phyloP scores from a whole-genome alignment of 2,113 vertebrate species.

The Antechinus flavipes region DNA sequence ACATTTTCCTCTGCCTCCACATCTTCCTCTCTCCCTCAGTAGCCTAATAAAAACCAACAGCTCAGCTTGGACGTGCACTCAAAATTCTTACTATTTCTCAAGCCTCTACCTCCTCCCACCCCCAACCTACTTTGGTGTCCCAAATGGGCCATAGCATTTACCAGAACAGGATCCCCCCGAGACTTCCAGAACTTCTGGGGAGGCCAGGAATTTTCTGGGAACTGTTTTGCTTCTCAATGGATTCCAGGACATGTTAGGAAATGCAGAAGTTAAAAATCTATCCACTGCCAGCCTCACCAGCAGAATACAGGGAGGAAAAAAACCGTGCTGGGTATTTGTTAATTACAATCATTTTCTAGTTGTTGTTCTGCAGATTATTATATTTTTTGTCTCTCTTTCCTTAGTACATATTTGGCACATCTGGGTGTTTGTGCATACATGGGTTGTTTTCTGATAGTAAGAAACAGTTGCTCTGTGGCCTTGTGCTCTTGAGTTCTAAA shows the following conservation, averaged over 20 bases:
- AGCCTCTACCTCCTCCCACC: neutral
- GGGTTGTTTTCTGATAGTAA: neutral
- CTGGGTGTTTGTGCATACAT: neutral
- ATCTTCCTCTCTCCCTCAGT: neutral
- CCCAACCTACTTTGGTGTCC: slow-evolving; percentile 20
- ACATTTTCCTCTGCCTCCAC: neutral
- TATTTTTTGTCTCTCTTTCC: neutral
- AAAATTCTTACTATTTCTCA: slow-evolving; percentile 14
- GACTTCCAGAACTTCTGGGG: slow-evolving; percentile 59
- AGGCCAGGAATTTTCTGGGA: slow-evolving; percentile 71
- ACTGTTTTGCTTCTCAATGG: slow-evolving; percentile 58
- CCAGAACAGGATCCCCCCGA: slow-evolving; percentile 67
- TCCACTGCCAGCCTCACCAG: slow-evolving; percentile 65
- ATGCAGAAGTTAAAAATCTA: slow-evolving; percentile 67
- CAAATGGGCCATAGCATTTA: slow-evolving; percentile 31
- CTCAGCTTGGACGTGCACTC: neutral
- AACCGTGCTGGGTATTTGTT: neutral
- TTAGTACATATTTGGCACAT: neutral
- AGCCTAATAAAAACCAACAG: neutral
- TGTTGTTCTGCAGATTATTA: neutral
- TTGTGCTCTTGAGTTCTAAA: neutral
- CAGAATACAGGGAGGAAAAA: slow-evolving; percentile 33
- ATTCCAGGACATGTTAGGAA: slow-evolving; percentile 63
- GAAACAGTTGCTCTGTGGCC: neutral
- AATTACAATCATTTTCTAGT: neutral